Conservation (phyloP, 2,888 invertebrate genomes). For the Lepidonotus clava region DNA sequence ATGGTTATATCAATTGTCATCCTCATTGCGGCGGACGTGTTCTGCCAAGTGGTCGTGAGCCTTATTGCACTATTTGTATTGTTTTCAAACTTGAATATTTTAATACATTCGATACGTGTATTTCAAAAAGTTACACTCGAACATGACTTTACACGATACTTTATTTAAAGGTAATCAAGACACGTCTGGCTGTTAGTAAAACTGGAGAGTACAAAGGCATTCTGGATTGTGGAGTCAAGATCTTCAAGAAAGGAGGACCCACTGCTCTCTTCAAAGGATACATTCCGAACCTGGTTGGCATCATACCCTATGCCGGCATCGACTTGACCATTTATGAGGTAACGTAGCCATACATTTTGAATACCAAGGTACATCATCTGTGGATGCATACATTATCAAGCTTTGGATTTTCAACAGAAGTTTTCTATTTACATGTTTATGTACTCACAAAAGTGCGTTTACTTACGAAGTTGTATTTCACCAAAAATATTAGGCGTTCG, state of each 20-base stretch:
- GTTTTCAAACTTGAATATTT: too few relatives aligned
- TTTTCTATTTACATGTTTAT: too few relatives aligned
- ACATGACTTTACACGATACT: too few relatives aligned
- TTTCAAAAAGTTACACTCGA: too few relatives aligned
- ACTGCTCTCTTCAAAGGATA: constrained; percentile 96
- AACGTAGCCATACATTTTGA: not conserved
- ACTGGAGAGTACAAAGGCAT: constrained; percentile 87
- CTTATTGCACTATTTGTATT: not conserved
- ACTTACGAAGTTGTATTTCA: too few relatives aligned
- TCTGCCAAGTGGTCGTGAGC: not conserved
- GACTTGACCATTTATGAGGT: constrained; percentile 96
- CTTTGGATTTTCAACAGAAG: too few relatives aligned
- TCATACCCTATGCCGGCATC: constrained; percentile 98
- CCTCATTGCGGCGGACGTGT: not conserved
- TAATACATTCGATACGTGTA: too few relatives aligned
- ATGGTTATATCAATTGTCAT: not conserved
- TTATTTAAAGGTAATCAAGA: constrained; percentile 91
- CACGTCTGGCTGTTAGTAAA: constrained; percentile 93
- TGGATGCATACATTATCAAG: too few relatives aligned
- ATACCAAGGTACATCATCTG: too few relatives aligned
- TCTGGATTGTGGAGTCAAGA: constrained; percentile 91
- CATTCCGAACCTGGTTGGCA: constrained; percentile 94
- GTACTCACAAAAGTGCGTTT: too few relatives aligned
- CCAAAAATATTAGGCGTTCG: too few relatives aligned
- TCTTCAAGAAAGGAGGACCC: constrained; percentile 90